Percentiles rank a stretch among this genome's conserved stretches.
These are phyloP conservation scores for Formica selysi DNA, from an alignment of 1,140 invertebrate species.

Conservation along the genomic window DNA sequence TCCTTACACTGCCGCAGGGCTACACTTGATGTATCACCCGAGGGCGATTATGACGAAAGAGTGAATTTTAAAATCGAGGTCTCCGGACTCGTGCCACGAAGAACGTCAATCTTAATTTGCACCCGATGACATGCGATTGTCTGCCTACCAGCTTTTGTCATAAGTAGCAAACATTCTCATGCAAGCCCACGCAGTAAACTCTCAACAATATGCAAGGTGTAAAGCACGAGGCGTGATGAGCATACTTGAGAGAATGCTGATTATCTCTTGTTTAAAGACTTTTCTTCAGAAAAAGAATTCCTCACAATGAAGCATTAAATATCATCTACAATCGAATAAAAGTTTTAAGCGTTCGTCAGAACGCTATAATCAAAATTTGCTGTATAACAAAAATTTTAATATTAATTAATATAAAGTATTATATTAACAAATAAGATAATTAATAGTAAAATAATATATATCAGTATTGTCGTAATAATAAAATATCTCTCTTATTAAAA, in stretches of 20 bases:
- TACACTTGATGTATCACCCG: constrained; percentile 13
- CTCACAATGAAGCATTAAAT: background rate
- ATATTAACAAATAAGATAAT: background rate
- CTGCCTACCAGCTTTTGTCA: constrained; percentile 62
- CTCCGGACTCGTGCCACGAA: constrained; percentile 53
- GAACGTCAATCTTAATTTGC: constrained; percentile 71
- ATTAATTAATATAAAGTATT: background rate
- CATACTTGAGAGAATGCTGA: constrained; percentile 3
- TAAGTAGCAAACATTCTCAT: constrained; percentile 67
- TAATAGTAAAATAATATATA: background rate
- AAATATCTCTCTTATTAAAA: too few relatives aligned
- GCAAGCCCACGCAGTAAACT: constrained; percentile 47
- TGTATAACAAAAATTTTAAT: constrained; percentile 6
- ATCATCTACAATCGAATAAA: background rate
- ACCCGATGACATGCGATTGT: constrained; percentile 59
- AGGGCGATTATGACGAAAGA: constrained; percentile 62
- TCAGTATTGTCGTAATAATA: background rate
- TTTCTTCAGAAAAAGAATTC: background rate
- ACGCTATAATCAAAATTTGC: background rate
- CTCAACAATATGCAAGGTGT: background rate
- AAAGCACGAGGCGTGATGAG: background rate
- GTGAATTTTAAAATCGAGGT: constrained; percentile 73
- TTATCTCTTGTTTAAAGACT: background rate
- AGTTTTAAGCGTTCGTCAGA: background rate
- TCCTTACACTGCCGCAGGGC: background rate